A percentile compares a stretch with the other conserved stretches of the same genome.
Conservation (phyloP, 2,888 invertebrate genomes). For the Fragum fragum region DNA sequence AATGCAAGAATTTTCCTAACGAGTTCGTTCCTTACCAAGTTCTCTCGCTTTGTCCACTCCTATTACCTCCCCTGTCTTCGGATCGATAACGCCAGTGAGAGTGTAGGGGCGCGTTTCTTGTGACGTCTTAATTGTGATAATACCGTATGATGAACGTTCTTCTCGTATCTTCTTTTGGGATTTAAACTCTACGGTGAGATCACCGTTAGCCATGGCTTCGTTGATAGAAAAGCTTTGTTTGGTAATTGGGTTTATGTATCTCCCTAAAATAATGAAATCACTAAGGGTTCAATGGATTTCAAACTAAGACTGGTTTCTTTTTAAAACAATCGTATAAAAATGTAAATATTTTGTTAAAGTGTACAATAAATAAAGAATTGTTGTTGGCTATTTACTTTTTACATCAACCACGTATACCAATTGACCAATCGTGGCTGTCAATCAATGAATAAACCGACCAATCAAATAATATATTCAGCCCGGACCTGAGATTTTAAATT, state of each 20-base stretch:
- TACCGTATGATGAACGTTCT: conserved; percentile 83
- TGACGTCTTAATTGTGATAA: conserved; percentile 84
- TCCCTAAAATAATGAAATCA: conserved; percentile 38
- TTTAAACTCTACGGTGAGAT: conserved; percentile 81
- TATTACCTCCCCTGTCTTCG: conserved; percentile 71
- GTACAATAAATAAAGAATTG: too few relatives aligned
- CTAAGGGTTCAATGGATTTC: too few relatives aligned
- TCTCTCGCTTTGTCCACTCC: conserved; percentile 72
- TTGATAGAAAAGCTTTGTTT: conserved; percentile 76
- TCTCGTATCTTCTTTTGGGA: conserved; percentile 81
- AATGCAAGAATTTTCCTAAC: too few relatives aligned
- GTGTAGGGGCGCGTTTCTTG: conserved; percentile 81
- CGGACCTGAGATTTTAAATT: too few relatives aligned
- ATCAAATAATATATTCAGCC: too few relatives aligned
- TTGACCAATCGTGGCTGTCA: too few relatives aligned
- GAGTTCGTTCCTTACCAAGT: conserved; percentile 73
- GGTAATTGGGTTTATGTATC: conserved; percentile 78
- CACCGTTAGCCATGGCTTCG: conserved; percentile 83
- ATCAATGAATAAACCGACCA: too few relatives aligned
- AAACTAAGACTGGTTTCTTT: too few relatives aligned
- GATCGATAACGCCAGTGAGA: conserved; percentile 76
- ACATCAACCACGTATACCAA: too few relatives aligned
- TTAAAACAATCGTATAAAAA: too few relatives aligned
- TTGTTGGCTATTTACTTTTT: too few relatives aligned
- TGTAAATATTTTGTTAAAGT: too few relatives aligned